These are phyloP conservation scores for Erynnis tages DNA, from an alignment of 2,888 invertebrate species.

Conservation along the genomic window DNA sequence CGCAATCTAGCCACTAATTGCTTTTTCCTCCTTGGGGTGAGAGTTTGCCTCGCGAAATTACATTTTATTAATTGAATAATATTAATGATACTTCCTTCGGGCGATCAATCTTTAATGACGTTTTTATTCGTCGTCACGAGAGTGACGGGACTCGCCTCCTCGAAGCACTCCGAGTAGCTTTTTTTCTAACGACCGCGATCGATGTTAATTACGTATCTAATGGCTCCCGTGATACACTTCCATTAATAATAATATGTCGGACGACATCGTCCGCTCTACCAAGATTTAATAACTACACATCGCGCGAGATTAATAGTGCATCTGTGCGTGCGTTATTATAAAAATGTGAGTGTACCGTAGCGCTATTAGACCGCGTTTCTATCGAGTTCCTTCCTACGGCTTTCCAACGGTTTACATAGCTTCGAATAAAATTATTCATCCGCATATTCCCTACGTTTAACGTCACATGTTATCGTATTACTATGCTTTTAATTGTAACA, in stretches of 20 bases:
- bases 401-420: conserved; percentile 28
- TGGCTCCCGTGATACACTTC: conserved; percentile 81
- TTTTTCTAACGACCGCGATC: conserved; percentile 62
- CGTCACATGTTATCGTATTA: conserved; percentile 18
- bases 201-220: conserved; percentile 79
- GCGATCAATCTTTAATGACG: conserved; percentile 80
- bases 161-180: conserved; percentile 51
- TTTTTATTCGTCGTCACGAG: conserved; percentile 71
- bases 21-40: conserved; percentile 79
- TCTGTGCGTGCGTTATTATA: conserved; percentile 67
- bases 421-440: conserved; percentile 13
- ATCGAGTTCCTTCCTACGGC: conserved; percentile 29
- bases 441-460: neutral
- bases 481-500: conserved; percentile 41
- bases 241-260: conserved; percentile 77
- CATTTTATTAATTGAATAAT: conserved; percentile 82
- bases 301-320: conserved; percentile 72
- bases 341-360: conserved; percentile 51
- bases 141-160: conserved; percentile 62
- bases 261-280: conserved; percentile 67
- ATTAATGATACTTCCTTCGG: conserved; percentile 78
- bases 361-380: conserved; percentile 38
- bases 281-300: conserved; percentile 76
- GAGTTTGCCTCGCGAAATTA: conserved; percentile 74
- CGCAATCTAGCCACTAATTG: conserved; percentile 82